Evolutionary conservation across 2,797 vertebrate species (phyloP).

Genomic region (Nyctalus aviator): DNA sequence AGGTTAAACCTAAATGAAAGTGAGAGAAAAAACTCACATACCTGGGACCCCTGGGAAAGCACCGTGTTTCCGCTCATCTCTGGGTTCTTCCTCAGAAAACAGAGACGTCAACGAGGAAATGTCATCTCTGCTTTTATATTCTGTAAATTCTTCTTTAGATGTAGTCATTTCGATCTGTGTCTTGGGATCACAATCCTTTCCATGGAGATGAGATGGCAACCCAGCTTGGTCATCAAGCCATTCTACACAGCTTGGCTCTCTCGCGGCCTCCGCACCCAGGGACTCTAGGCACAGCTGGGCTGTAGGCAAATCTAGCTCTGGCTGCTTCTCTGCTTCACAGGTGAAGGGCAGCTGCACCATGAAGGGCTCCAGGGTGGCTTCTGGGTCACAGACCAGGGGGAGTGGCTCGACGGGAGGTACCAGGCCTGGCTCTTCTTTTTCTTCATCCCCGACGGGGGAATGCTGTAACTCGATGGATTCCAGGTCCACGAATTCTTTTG

Average conservation of each 20-base stretch:
- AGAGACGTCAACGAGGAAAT: background rate
- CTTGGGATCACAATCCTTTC: background rate
- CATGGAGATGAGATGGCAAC: background rate
- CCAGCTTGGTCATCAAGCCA: constrained; percentile 33
- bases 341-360: background rate
- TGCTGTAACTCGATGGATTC: constrained; percentile 68
- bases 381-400: background rate
- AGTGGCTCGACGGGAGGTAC: background rate
- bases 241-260: background rate
- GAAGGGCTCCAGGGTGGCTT: constrained; percentile 61
- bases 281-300: constrained; percentile 45
- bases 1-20: background rate
- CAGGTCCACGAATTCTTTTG: constrained; percentile 68
- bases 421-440: constrained; percentile 26
- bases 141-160: constrained; percentile 48
- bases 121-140: background rate
- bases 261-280: background rate
- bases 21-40: constrained; percentile 61
- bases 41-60: constrained; percentile 73
- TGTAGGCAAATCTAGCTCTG: constrained; percentile 44
- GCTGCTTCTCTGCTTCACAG: background rate
- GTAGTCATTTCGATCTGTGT: constrained; percentile 57
- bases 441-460: background rate
- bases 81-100: constrained; percentile 56
- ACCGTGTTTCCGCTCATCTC: constrained; percentile 26